Conservation (phyloP, 2,888 invertebrate species). For the Tachina grossa region DNA sequence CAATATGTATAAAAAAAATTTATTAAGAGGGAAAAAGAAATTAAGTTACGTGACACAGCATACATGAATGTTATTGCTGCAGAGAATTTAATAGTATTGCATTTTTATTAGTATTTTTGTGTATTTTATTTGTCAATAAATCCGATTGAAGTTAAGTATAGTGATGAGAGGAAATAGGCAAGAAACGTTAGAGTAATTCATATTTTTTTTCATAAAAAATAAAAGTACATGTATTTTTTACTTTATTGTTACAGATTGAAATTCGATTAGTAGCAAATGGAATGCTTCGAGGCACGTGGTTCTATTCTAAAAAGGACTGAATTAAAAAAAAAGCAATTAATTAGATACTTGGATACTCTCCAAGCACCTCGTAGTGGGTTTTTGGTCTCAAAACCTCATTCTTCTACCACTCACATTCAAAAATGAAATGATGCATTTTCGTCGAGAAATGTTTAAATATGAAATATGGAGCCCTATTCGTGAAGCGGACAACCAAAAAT, state of each 20-base stretch:
- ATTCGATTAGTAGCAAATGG: neutral
- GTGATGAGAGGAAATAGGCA: neutral
- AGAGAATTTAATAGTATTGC: conserved; percentile 4
- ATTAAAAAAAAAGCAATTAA: too few species aligned
- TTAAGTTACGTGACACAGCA: neutral
- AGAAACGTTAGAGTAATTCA: conserved; percentile 21
- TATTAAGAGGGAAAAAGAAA: neutral
- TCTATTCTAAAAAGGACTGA: too few species aligned
- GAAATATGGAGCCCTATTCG: too few species aligned
- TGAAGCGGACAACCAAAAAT: too few species aligned
- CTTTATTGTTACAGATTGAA: neutral
- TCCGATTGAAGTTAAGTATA: conserved; percentile 21
- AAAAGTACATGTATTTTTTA: neutral
- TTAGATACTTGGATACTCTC: too few species aligned
- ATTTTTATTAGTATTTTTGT: neutral
- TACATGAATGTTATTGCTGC: neutral
- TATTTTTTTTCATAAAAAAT: neutral
- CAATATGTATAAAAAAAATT: neutral
- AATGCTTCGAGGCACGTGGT: too few species aligned
- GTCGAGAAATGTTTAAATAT: too few species aligned
- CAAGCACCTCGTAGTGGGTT: too few species aligned
- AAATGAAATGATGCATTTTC: too few species aligned
- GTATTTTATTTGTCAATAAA: neutral
- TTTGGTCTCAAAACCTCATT: too few species aligned
- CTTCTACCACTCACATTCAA: too few species aligned